phyloP scores from a whole-genome alignment of 2,113 vertebrate species.

The Coptodon bakossiorum region DNA sequence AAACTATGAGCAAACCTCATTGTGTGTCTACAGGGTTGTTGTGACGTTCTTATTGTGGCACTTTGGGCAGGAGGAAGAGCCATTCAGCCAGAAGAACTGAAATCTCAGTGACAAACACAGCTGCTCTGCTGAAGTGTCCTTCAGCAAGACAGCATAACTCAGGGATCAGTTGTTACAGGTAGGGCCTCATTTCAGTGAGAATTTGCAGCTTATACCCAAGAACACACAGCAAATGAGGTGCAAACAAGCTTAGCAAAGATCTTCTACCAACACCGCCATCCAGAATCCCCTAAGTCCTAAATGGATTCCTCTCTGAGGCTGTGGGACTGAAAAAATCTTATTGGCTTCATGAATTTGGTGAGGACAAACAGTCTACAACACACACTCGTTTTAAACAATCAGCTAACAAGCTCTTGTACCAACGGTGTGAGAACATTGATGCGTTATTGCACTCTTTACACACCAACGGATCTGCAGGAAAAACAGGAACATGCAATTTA shows the following conservation, averaged over 20 bases:
- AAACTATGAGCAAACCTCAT: background rate
- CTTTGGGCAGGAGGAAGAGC: background rate
- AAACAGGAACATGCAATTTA: background rate
- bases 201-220: background rate
- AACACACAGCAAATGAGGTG: background rate
- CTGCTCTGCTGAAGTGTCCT: background rate
- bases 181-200: background rate
- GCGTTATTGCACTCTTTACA: background rate
- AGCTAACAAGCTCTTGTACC: background rate
- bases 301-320: background rate
- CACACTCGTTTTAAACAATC: background rate
- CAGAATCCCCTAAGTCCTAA: background rate
- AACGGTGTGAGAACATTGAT: accelerated
- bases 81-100: background rate
- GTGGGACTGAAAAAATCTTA: background rate
- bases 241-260: background rate
- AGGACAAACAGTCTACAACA: background rate
- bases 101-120: background rate
- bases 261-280: background rate
- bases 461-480: background rate
- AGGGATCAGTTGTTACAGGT: background rate
- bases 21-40: background rate
- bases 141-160: background rate
- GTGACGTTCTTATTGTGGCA: background rate
- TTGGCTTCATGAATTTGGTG: background rate